A percentile compares a stretch with the other conserved stretches of the same genome.
phyloP scores from a whole-genome alignment of 2,888 invertebrate species.

The Tipula helvola region DNA sequence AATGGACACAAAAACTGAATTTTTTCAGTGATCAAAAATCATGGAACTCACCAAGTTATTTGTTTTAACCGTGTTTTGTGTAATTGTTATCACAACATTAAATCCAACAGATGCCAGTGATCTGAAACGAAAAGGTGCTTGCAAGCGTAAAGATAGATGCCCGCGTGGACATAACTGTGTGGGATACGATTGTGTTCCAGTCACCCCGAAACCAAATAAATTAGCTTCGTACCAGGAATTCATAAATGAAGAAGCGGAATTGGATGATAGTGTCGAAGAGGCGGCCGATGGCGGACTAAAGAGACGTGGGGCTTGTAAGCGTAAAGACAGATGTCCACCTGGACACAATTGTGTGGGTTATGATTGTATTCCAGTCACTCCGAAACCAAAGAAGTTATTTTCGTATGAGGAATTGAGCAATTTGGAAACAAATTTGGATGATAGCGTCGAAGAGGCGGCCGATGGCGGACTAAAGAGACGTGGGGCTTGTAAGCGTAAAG shows the following conservation, averaged over 20 bases:
- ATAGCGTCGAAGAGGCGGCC: neutral
- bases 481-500: neutral
- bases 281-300: neutral
- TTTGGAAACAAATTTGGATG: neutral
- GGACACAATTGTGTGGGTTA: neutral
- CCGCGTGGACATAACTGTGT: too few relatives aligned
- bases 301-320: neutral
- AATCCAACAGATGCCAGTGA: neutral
- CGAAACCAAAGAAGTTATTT: neutral
- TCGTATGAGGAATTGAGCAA: neutral
- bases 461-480: neutral
- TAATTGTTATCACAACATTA: neutral
- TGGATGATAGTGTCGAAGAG: neutral
- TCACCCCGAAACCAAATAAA: too few relatives aligned
- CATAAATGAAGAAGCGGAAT: neutral
- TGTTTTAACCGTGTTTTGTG: neutral
- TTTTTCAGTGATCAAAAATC: neutral
- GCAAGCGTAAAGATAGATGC: too few relatives aligned
- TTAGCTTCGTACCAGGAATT: neutral
- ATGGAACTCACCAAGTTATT: neutral
- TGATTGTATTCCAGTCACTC: neutral
- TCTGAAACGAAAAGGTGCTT: neutral
- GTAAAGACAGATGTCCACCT: neutral
- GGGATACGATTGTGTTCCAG: too few relatives aligned
- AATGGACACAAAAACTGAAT: neutral